Conservation (phyloP, 2,888 invertebrate species). For the Drosophila austrosaltans region DNA sequence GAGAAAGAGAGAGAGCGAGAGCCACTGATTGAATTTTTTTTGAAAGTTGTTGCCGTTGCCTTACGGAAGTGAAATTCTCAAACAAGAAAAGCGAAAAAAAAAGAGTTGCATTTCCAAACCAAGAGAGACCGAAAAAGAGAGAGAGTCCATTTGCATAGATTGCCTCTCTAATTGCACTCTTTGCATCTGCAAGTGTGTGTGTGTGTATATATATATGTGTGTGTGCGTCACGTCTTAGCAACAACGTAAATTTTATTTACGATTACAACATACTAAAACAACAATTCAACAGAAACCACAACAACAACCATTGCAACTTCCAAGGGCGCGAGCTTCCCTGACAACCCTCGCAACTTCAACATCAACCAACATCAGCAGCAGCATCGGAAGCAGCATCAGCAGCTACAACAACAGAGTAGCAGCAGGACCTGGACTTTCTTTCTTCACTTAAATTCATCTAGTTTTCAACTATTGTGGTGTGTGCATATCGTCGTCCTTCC, state of each 20-base stretch:
- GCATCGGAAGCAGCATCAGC: background rate
- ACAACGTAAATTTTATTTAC: slow-evolving; percentile 65
- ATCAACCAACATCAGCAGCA: background rate
- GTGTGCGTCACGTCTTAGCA: slow-evolving; percentile 69
- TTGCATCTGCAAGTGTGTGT: slow-evolving; percentile 18
- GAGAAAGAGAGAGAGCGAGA: slow-evolving; percentile 42
- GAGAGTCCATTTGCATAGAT: slow-evolving; percentile 19
- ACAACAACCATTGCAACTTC: slow-evolving; percentile 20
- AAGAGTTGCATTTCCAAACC: slow-evolving; percentile 12
- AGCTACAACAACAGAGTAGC: too few relatives aligned
- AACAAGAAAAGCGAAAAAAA: slow-evolving; percentile 37
- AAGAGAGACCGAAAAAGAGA: slow-evolving; percentile 31
- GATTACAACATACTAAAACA: slow-evolving; percentile 73
- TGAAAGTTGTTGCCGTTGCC: slow-evolving; percentile 54
- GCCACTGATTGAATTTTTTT: slow-evolving; percentile 62
- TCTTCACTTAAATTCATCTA: too few relatives aligned
- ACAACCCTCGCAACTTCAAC: slow-evolving; percentile 22
- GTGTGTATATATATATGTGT: slow-evolving; percentile 33
- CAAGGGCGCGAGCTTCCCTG: slow-evolving; percentile 3
- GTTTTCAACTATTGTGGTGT: too few relatives aligned
- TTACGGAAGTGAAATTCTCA: slow-evolving; percentile 80
- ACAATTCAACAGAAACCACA: slow-evolving; percentile 63
- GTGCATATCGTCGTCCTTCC: too few relatives aligned
- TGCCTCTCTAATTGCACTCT: slow-evolving; percentile 9
- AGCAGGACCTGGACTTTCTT: too few relatives aligned